Base-by-base conservation (phyloP, 1,140 invertebrate species). In the Bombus affinis region DNA sequence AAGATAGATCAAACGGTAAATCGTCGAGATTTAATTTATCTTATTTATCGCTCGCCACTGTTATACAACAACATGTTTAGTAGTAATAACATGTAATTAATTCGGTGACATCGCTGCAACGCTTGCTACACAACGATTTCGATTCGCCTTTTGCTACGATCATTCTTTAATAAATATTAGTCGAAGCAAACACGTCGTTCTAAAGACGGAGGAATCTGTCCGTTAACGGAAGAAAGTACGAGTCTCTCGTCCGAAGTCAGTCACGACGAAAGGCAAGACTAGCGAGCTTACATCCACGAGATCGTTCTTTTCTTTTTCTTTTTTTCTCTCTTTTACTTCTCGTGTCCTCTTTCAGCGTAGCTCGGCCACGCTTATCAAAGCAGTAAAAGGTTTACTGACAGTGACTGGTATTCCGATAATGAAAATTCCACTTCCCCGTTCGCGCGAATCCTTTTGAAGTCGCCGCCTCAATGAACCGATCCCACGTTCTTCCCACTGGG, bases 381-480 rank as follows among this genome's bases (percentile, higher is more conserved):
- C 74, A 15, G 65, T 78, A 83, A 86, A 75, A 84, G 85, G 81
- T 86, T 86, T 83, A 86, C 81, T 84, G 73, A 75, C 66, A 86
- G 68, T 70, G 85, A 81, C 85, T 57, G 81, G 73, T 86, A 82
- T 86, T 77, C 81, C 85, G 83, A 82, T 82, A 88, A 88, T 75
- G 44, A 86, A 71, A 68, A 86, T 74, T 82, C 80, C 57, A 37
- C 66, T 73, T 83, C 53, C 59, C 76, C 76, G 68, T 86, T 85
- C 62, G 39, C 68, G 75, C 39, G 75, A 47, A 76, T 87, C 83
- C 70, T 77, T 76, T 80, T 76, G 59, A 76, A 83, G 71, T 15
- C 59, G 62, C 32, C 35, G n/a, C 47, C 68, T 82, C 70, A 71
- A 86, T 85, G 44, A 86, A 62, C 76, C 42, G 35, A 62, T 83